These are phyloP conservation scores for Charanyca ferruginea DNA, from an alignment of 2,888 invertebrate species.

Conservation along the genomic window DNA sequence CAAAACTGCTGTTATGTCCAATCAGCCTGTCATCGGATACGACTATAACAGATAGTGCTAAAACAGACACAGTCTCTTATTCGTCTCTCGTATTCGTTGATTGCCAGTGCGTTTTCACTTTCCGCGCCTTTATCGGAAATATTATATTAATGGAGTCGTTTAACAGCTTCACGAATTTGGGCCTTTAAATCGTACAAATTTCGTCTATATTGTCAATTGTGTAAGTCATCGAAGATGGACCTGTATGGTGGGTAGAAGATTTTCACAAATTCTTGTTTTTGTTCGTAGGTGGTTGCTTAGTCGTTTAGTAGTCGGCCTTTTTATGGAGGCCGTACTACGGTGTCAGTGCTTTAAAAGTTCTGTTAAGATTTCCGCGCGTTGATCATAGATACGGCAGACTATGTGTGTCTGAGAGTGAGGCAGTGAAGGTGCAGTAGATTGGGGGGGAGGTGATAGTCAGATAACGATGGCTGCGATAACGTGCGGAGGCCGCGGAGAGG, in stretches of 20 bases:
- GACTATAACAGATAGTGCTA: slow-evolving; percentile 20
- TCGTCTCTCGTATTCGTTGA: too few relatives aligned
- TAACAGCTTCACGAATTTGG: slow-evolving; percentile 39
- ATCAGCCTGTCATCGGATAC: slow-evolving; percentile 38
- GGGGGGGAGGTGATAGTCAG: slow-evolving; percentile 83
- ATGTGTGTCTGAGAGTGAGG: slow-evolving; percentile 56
- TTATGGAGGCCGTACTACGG: slow-evolving; percentile 18
- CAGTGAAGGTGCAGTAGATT: slow-evolving; percentile 74
- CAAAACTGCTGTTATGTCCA: slow-evolving; percentile 45
- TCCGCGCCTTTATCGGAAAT: slow-evolving; percentile 10
- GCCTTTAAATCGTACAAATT: slow-evolving; percentile 19
- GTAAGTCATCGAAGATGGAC: slow-evolving; percentile 26
- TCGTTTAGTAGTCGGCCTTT: slow-evolving; percentile 23
- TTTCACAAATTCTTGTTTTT: slow-evolving; percentile 40
- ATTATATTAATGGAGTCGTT: slow-evolving; percentile 23
- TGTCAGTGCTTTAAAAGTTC: slow-evolving; percentile 44
- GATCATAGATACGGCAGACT: slow-evolving; percentile 67
- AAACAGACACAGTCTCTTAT: slow-evolving; percentile 31
- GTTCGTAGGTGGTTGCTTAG: slow-evolving; percentile 26
- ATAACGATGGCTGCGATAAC: slow-evolving; percentile 86
- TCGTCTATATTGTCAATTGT: slow-evolving; percentile 35
- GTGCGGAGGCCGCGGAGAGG: slow-evolving; percentile 73
- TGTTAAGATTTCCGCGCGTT: slow-evolving; percentile 51
- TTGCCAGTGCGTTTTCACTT: slow-evolving; percentile 33
- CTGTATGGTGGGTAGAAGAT: slow-evolving; percentile 36